These are phyloP conservation scores for Planiliza haematocheilus DNA, from an alignment of 2,113 vertebrate species.

Conservation along the genomic window DNA sequence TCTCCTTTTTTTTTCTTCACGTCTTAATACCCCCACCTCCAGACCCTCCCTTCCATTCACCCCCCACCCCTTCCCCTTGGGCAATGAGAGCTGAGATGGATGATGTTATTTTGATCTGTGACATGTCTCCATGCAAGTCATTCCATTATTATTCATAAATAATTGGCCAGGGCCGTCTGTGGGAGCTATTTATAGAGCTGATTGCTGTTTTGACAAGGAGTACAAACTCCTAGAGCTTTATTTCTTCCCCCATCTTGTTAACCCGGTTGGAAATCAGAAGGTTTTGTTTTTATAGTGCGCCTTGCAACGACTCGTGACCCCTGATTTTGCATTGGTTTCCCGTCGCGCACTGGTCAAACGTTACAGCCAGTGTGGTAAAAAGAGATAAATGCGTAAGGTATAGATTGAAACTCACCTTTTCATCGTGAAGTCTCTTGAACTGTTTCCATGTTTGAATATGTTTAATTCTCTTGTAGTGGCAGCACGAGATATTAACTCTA, in stretches of 20 bases:
- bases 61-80: constrained; percentile 50
- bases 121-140: constrained; percentile 72
- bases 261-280: constrained; percentile 23
- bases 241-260: constrained; percentile 26
- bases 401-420: constrained; percentile 36
- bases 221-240: constrained; percentile 38
- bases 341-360: constrained; percentile 4
- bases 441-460: constrained; percentile 21
- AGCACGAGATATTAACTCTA: constrained; percentile 56
- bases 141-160: constrained; percentile 80
- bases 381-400: constrained; percentile 27
- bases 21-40: constrained; percentile 14
- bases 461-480: constrained; percentile 46
- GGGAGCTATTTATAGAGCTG: constrained; percentile 73
- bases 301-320: constrained; percentile 30
- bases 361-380: constrained; percentile 10
- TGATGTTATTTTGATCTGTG: constrained; percentile 77
- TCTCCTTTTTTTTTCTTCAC: not conserved
- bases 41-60: constrained; percentile 20
- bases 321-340: not conserved
- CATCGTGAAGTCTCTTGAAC: constrained; percentile 18
- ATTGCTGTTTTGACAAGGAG: constrained; percentile 64
- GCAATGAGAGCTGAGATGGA: constrained; percentile 61
- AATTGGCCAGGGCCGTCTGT: constrained; percentile 73
- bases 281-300: constrained; percentile 22